A percentile compares a stretch with the other conserved stretches of the same genome.
phyloP scores from a whole-genome alignment of 2,888 invertebrate species.

The Lutraria lutraria region DNA sequence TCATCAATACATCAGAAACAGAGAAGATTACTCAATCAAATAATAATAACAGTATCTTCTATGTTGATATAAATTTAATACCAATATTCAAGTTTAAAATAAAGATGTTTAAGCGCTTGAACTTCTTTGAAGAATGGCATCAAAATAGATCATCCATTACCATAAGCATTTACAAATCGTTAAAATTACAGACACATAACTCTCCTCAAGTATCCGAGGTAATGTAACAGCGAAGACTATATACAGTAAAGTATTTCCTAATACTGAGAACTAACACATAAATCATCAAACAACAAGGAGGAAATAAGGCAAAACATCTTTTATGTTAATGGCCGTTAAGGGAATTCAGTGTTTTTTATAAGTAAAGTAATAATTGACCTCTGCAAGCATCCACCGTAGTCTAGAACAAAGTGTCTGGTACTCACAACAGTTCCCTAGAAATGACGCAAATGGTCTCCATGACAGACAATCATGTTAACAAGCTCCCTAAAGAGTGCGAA shows the following conservation, averaged over 20 bases:
- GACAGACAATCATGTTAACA: conserved; percentile 9
- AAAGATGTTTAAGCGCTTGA: background rate
- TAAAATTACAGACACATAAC: background rate
- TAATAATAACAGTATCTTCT: background rate
- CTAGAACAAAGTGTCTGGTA: background rate
- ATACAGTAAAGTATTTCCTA: background rate
- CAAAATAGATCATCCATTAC: background rate
- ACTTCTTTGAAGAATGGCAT: background rate
- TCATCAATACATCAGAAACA: background rate
- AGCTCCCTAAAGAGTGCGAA: background rate
- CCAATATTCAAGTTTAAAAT: background rate
- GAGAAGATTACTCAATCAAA: background rate
- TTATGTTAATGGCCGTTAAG: background rate
- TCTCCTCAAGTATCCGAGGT: background rate
- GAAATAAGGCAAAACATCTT: background rate
- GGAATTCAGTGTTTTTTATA: background rate
- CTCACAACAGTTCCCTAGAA: background rate
- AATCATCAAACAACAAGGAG: background rate
- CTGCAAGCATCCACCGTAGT: background rate
- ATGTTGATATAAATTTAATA: background rate
- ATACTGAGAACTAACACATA: background rate
- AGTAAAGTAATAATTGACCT: background rate
- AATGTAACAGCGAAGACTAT: background rate
- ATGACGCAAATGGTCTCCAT: background rate
- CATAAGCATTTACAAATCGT: background rate